phyloP scores from a whole-genome alignment of 2,113 vertebrate genomes.

The Caloenas nicobarica region DNA sequence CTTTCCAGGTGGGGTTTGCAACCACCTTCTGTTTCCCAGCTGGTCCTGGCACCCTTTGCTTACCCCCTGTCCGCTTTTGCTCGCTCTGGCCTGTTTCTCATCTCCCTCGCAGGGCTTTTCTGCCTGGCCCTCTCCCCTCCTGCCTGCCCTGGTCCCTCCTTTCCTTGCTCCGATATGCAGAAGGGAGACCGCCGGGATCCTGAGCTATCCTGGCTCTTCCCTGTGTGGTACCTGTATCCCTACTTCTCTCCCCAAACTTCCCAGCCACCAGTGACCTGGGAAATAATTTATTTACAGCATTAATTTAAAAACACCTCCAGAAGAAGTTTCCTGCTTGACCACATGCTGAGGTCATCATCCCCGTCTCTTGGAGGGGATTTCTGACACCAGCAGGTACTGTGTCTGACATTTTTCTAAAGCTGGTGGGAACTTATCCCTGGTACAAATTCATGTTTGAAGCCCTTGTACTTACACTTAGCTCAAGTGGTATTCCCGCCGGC shows the following conservation, averaged over 20 bases:
- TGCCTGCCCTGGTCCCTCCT: not conserved
- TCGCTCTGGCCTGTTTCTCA: not conserved
- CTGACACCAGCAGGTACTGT: not conserved
- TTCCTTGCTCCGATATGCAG: not conserved
- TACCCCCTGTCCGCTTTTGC: not conserved
- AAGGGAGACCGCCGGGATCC: not conserved
- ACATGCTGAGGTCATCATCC: not conserved
- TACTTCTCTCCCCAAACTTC: not conserved
- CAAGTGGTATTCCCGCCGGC: not conserved
- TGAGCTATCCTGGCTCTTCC: not conserved
- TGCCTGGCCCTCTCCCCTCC: not conserved
- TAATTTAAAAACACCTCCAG: not conserved
- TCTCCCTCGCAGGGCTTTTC: not conserved
- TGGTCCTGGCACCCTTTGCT: not conserved
- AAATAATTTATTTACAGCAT: not conserved
- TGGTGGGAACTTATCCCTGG: not conserved
- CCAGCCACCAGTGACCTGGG: not conserved
- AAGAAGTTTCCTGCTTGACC: not conserved
- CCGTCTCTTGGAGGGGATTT: not conserved
- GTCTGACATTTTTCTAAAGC: not conserved
- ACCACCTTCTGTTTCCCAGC: not conserved
- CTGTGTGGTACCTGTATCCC: fast-evolving
- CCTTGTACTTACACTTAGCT: not conserved
- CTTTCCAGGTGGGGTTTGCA: not conserved
- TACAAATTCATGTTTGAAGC: not conserved